Percentiles rank a stretch among this genome's conserved stretches.
Evolutionary conservation across 2,113 vertebrate species (phyloP).

Genomic region (Oriolus oriolus): DNA sequence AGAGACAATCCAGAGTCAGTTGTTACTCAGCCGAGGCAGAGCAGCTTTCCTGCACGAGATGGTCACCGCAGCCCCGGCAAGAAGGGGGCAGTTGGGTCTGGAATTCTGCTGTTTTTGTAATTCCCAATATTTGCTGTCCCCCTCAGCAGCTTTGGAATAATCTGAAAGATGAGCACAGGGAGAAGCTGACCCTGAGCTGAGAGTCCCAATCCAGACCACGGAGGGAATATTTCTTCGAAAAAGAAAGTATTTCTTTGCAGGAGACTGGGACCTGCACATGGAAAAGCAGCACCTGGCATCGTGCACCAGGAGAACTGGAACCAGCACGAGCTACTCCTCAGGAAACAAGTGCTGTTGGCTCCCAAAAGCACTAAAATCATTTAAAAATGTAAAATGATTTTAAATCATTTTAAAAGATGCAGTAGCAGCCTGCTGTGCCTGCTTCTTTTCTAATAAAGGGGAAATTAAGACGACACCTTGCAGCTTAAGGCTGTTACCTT

Average conservation of each 20-base stretch:
- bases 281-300: not conserved
- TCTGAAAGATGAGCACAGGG: not conserved
- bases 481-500: accelerated
- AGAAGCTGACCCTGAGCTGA: not conserved
- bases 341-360: not conserved
- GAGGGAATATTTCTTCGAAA: not conserved
- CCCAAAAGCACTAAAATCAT: not conserved
- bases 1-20: not conserved
- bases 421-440: not conserved
- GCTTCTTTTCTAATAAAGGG: not conserved
- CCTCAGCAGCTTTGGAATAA: not conserved
- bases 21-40: not conserved
- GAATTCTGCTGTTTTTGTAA: not conserved
- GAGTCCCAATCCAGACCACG: accelerated
- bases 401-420: not conserved
- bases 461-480: not conserved
- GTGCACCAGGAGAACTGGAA: accelerated
- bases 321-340: not conserved
- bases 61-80: not conserved
- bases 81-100: not conserved
- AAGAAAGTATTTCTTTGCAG: not conserved
- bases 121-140: not conserved
- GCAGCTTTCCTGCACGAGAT: not conserved
- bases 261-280: not conserved
- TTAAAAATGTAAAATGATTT: not conserved